These are phyloP conservation scores for Hyposoter dolosus DNA, from an alignment of 2,888 invertebrate species.

Conservation along the genomic window DNA sequence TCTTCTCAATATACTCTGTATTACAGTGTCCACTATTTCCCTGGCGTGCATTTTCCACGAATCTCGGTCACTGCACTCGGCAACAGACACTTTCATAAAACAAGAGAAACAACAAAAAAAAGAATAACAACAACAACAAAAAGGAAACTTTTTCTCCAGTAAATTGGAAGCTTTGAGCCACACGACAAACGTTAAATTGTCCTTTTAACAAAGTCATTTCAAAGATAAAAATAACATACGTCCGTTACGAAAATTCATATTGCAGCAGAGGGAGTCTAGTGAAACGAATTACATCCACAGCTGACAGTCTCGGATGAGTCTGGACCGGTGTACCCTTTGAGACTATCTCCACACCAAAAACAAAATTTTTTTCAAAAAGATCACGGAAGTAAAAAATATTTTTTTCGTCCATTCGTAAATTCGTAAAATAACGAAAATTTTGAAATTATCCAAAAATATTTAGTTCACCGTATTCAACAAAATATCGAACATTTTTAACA, in stretches of 20 bases:
- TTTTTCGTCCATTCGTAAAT: no score
- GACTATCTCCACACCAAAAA: no score
- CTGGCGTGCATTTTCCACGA: constrained; percentile 40
- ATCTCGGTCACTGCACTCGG: constrained; percentile 64
- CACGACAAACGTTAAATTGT: constrained; percentile 49
- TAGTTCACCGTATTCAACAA: no score
- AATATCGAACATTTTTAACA: no score
- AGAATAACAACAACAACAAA: background rate
- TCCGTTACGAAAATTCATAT: constrained; percentile 6
- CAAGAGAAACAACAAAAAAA: background rate
- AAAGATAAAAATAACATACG: constrained; percentile 29
- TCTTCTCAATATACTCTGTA: constrained; percentile 30
- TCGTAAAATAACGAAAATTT: no score
- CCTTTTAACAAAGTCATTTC: constrained; percentile 43
- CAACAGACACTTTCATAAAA: constrained; percentile 54
- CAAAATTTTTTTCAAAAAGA: no score
- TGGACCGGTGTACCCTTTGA: background rate
- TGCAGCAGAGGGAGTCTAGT: background rate
- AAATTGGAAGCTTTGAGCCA: constrained; percentile 45
- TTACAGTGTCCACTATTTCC: constrained; percentile 49
- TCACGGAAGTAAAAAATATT: no score
- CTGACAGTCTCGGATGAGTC: background rate
- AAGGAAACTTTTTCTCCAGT: constrained; percentile 26
- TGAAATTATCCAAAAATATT: no score
- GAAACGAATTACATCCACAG: background rate